A percentile compares a stretch with the other conserved stretches of the same genome.
These are phyloP conservation scores for Bombus confusus DNA, from an alignment of 1,140 invertebrate species.

Conservation along the genomic window DNA sequence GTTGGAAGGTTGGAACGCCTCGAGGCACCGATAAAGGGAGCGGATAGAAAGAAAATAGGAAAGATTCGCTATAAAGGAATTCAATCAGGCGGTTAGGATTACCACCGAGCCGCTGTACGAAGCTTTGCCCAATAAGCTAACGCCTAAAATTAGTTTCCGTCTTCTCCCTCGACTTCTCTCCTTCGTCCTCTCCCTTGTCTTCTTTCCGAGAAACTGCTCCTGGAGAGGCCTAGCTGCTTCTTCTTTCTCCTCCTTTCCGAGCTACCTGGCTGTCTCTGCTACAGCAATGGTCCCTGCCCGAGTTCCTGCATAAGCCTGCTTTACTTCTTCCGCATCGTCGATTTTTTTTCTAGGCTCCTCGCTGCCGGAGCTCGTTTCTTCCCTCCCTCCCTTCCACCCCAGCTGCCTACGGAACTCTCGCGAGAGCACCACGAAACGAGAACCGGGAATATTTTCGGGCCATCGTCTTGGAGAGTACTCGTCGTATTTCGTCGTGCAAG, in stretches of 20 bases:
- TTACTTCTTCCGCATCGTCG: conserved; percentile 30
- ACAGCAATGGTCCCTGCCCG: conserved; percentile 2
- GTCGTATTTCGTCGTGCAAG: not conserved
- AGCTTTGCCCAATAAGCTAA: conserved; percentile 35
- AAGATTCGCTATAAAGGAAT: conserved; percentile 32
- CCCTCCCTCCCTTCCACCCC: not conserved
- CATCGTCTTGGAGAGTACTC: conserved; percentile 25
- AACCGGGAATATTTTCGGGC: conserved; percentile 32
- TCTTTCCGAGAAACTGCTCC: not conserved
- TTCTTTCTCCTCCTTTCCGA: not conserved
- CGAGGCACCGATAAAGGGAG: not conserved
- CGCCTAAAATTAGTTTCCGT: conserved; percentile 41
- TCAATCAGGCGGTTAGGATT: conserved; percentile 38
- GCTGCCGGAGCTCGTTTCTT: not conserved
- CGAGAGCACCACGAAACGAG: not conserved
- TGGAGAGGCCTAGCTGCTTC: not conserved
- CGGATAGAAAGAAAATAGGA: conserved; percentile 1
- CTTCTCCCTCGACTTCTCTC: not conserved
- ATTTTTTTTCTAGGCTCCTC: not conserved
- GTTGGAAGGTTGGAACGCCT: not conserved
- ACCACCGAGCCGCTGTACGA: conserved; percentile 20
- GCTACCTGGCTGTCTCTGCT: no score
- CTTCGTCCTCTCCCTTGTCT: no score
- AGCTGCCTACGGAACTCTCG: not conserved
- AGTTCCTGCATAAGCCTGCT: conserved; percentile 3